Conservation (phyloP, 2,797 vertebrate species). For the Cetoscarus ocellatus region DNA sequence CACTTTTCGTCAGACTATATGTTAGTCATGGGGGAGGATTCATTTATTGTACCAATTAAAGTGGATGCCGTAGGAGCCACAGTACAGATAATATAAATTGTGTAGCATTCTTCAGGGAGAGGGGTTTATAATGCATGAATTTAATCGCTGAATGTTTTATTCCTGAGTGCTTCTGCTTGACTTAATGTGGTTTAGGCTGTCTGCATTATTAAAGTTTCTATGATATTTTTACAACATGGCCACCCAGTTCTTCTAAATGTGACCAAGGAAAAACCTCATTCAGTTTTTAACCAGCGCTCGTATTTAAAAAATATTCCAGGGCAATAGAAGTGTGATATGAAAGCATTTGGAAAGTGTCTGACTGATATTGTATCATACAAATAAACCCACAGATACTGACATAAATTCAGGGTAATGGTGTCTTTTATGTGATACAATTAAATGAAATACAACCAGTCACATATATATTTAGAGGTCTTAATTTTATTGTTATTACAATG, state of each 20-base stretch:
- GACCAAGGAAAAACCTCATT: background rate
- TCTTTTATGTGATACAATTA: no score
- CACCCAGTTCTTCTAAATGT: conserved; percentile 4
- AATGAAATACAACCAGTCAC: no score
- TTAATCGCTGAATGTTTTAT: conserved; percentile 57
- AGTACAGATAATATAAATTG: conserved; percentile 21
- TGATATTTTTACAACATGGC: conserved; percentile 43
- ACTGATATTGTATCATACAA: background rate
- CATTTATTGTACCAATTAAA: conserved; percentile 13
- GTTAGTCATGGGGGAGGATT: conserved; percentile 4
- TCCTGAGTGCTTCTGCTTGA: conserved; percentile 48
- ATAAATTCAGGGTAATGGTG: background rate
- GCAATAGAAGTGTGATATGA: background rate
- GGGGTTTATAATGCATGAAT: conserved; percentile 64
- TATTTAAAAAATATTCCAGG: background rate
- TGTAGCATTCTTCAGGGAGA: conserved; percentile 3
- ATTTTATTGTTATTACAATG: no score
- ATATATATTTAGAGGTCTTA: no score
- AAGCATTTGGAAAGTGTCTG: background rate
- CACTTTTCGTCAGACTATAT: conserved; percentile 10
- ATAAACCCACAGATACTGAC: background rate
- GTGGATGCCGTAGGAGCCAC: conserved; percentile 13
- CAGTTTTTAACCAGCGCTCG: background rate
- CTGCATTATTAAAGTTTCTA: conserved; percentile 65
- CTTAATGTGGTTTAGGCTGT: conserved; percentile 44